Percentiles rank a stretch among this genome's conserved stretches.
phyloP scores from a whole-genome alignment of 1,140 invertebrate species.

The Brachystomella parvula region DNA sequence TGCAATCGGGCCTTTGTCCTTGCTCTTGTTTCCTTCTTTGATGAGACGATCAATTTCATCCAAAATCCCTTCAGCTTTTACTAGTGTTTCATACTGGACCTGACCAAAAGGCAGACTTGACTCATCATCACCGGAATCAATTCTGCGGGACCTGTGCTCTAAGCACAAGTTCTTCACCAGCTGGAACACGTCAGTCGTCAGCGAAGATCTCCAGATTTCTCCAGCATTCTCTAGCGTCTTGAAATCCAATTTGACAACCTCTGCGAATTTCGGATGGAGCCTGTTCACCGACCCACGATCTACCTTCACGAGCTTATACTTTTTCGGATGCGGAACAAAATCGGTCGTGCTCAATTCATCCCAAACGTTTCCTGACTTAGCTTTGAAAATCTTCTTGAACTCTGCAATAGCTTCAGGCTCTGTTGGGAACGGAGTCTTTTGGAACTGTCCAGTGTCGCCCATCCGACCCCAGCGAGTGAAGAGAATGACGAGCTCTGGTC shows the following conservation, averaged over 20 bases:
- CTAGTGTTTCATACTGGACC: slow-evolving; percentile 15
- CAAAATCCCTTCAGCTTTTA: slow-evolving; percentile 19
- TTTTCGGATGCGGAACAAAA: slow-evolving; percentile 43
- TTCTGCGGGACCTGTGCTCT: neutral
- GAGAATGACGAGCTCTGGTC: slow-evolving; percentile 47
- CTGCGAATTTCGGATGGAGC: neutral
- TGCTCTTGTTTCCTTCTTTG: neutral
- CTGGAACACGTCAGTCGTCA: neutral
- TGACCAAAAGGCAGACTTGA: slow-evolving; percentile 20
- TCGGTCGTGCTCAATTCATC: slow-evolving; percentile 41
- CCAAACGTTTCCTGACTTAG: slow-evolving; percentile 50
- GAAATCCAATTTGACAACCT: neutral
- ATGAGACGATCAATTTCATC: slow-evolving; percentile 31
- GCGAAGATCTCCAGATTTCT: neutral
- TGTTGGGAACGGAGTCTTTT: slow-evolving; percentile 47
- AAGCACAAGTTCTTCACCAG: neutral
- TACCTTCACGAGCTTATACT: too few relatives aligned
- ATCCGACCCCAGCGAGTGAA: slow-evolving; percentile 53
- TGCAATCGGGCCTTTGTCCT: slow-evolving; percentile 6
- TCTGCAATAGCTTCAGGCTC: slow-evolving; percentile 47
- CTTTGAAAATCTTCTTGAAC: slow-evolving; percentile 47
- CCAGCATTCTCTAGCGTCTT: neutral
- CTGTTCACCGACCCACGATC: too few relatives aligned
- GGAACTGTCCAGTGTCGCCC: slow-evolving; percentile 46
- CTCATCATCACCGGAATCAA: neutral